phyloP scores from a whole-genome alignment of 2,888 invertebrate species.

The Alcis repandata region DNA sequence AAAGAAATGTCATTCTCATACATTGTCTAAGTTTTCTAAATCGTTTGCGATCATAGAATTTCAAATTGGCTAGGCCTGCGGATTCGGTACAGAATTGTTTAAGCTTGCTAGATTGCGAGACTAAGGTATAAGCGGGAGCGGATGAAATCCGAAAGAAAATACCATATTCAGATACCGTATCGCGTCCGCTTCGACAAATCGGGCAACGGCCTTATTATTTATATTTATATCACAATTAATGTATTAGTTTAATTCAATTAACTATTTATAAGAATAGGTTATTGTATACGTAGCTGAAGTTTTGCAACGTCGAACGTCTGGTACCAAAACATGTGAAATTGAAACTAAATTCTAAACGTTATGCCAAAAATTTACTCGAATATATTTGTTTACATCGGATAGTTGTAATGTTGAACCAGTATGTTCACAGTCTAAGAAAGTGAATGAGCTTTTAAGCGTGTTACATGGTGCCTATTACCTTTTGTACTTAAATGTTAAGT shows the following conservation, averaged over 20 bases:
- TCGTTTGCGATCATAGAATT: too few relatives aligned
- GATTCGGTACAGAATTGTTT: too few relatives aligned
- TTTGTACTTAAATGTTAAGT: conserved; percentile 66
- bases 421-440: conserved; percentile 54
- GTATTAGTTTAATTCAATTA: conserved; percentile 56
- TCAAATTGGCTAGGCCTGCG: too few relatives aligned
- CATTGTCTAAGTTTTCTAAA: too few relatives aligned
- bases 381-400: conserved; percentile 31
- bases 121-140: too few relatives aligned
- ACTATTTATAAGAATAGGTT: conserved; percentile 67
- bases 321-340: conserved; percentile 42
- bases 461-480: conserved; percentile 63
- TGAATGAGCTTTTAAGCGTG: conserved; percentile 52
- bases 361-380: conserved; percentile 49
- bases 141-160: too few relatives aligned
- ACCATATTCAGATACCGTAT: too few relatives aligned
- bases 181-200: too few relatives aligned
- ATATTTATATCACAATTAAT: conserved; percentile 50
- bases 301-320: conserved; percentile 54
- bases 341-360: conserved; percentile 36
- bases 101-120: too few relatives aligned
- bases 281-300: conserved; percentile 58
- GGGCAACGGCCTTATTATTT: conserved; percentile 28
- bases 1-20: too few relatives aligned
- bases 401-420: conserved; percentile 28